These are phyloP conservation scores for Echinops telfairi DNA, from an alignment of 2,113 vertebrate genomes.

Conservation along the genomic window DNA sequence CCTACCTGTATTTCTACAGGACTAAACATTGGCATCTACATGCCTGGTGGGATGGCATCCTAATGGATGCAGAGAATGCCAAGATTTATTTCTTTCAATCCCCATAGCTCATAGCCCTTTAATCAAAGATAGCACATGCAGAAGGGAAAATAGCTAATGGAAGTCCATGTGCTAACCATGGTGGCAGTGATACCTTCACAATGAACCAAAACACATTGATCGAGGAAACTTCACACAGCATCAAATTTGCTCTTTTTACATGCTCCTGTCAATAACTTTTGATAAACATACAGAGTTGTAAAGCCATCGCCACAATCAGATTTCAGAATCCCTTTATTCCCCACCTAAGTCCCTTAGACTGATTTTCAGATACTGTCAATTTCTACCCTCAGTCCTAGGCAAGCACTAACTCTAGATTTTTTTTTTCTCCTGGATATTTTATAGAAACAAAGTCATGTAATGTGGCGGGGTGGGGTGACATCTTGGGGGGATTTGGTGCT, in stretches of 20 bases:
- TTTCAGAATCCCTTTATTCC: constrained; percentile 23
- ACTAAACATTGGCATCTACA: not conserved
- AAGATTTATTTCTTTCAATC: not conserved
- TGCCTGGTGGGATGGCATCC: not conserved
- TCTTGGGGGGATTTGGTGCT: not conserved
- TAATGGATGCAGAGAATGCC: not conserved
- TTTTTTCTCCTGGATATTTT: constrained; percentile 26
- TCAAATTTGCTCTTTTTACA: constrained; percentile 26
- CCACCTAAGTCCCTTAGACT: not conserved
- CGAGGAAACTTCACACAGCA: not conserved
- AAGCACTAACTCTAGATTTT: constrained; percentile 14
- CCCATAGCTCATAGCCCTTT: not conserved
- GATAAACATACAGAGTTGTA: not conserved
- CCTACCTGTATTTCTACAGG: not conserved
- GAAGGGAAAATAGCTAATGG: not conserved
- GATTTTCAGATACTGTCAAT: not conserved
- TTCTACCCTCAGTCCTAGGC: not conserved
- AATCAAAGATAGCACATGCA: not conserved
- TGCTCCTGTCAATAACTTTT: not conserved
- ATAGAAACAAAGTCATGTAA: not conserved
- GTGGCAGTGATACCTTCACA: not conserved
- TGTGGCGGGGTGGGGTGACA: not conserved
- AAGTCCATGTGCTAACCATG: not conserved
- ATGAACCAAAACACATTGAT: not conserved
- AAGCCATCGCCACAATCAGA: not conserved